Evolutionary conservation across 2,888 invertebrate species (phyloP), one percentile per base, ranked within the genome.

Genomic region (Drosophila differens): DNA sequence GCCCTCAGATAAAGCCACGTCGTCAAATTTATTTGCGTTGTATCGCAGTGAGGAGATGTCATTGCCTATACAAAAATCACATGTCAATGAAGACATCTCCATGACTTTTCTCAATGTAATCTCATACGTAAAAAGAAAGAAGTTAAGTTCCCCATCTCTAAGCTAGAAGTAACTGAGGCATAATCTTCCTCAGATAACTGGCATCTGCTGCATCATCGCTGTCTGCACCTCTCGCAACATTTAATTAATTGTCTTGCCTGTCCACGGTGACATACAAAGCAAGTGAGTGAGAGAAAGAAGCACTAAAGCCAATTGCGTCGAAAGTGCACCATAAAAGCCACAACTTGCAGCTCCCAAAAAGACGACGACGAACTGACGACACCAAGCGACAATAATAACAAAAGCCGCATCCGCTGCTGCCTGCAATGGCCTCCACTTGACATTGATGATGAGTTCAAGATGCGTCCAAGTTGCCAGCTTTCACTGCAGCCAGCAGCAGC

Each of bases 391-490:
- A 74, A 61, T 66, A 76, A 66, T 72, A 79, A 66, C 79, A 76
- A 69, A 69, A 79, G 75, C 72, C 53, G 70, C 78, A 70, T 58
- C 39, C 57, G 54, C 39, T 41, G 37, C 62, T 35, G 47, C 25
- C 44, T 54, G 55, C 76, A 77, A 71, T 70, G 70, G 78, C 67
- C 74, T 75, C 79, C 62, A 73, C 82, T 79, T 81, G 81, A 81
- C 81, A 76, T 87, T 87, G 83, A 85, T 85, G 85, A 82, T 82
- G 85, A 73, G 76, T 47, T 81, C 85, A 86, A 84, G 83, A 84
- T 72, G 86, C 71, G 71, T 70, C 57, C 82, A 75, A 84, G 83
- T 72, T 72, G 79, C 74, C 59, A 52, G 58, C 39, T 37, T 30
- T 65, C 51, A 54, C 52, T 76, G 55, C 53, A 35, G 41, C 39